Evolutionary conservation across 2,113 vertebrate genomes (phyloP), one percentile per base, ranked within the genome.

Genomic region (Semnopithecus entellus): DNA sequence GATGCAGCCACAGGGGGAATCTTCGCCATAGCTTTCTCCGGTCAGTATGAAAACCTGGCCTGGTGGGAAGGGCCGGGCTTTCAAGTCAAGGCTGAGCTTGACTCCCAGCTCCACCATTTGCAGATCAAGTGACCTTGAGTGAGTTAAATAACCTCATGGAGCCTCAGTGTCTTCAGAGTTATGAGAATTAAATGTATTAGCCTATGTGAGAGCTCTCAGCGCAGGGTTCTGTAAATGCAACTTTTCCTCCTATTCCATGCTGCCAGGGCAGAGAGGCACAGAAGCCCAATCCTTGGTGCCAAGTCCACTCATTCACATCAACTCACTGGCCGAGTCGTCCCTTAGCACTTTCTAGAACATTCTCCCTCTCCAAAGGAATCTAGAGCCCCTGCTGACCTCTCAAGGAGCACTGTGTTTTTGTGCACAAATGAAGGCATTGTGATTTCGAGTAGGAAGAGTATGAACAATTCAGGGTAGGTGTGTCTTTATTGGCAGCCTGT

Each of bases 1-100:
- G 99, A 99, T 35, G 98, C 98, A 0, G 99, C 98, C 99, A 99
- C 23, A 98, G 98, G 99, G 0, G 99, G 99, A 23, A 98, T 99
- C 86, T 99, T 99, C 89, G 99, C 98, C 88, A 98, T 99, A 66
- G 95, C 97, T 96, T 99, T 99, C 98, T 99, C 99, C 0, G 99
- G 99, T 99, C 96, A 95, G 99, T 98, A 38, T 40, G 1, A 55
- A 16, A 70, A 72, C 32, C 61, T 80, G 18, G 0, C 0, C 40
- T 85, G 76, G 1, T 20, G 40, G 0, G 0, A 55, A 17, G 48
- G 12, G 25, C 73, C 22, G 13, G 16, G 45, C 45, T 86, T 23
- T 89, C 30, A 9, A 55, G 43, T 88, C 27, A 13, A 73, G 79
- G 40, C 85, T 86, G 43, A 5, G 30, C 72, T 88, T 68, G 64